These are phyloP conservation scores for Brachionus manjavacas DNA, from an alignment of 1,140 invertebrate species.

Conservation along the genomic window DNA sequence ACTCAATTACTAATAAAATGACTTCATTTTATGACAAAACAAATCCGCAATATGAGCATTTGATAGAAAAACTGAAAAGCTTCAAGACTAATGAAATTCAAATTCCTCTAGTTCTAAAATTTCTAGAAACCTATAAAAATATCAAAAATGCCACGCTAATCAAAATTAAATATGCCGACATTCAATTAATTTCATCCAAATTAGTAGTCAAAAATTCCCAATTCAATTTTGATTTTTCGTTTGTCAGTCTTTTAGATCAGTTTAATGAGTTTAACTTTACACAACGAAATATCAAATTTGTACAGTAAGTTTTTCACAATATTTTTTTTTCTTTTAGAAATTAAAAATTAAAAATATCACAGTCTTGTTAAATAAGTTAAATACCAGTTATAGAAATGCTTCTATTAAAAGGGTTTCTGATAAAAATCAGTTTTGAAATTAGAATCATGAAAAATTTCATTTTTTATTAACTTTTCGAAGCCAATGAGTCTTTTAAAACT, in stretches of 20 bases:
- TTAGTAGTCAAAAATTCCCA: constrained; percentile 16
- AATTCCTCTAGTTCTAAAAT: constrained; percentile 20
- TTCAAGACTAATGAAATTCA: constrained; percentile 34
- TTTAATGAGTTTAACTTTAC: background rate
- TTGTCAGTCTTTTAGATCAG: background rate
- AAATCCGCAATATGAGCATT: constrained; percentile 10
- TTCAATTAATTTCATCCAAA: constrained; percentile 10
- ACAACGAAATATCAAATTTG: constrained; percentile 59
- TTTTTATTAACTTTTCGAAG: too few species aligned
- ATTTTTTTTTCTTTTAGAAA: background rate
- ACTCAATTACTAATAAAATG: constrained; percentile 29
- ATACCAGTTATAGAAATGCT: background rate
- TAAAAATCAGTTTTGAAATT: too few species aligned
- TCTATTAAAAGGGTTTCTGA: too few species aligned
- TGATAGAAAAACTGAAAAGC: constrained; percentile 35
- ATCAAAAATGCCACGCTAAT: constrained; percentile 39
- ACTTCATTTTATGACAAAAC: constrained; percentile 27
- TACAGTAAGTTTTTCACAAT: background rate
- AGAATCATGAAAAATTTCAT: too few species aligned
- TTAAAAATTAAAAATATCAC: background rate
- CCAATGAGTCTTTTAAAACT: too few species aligned
- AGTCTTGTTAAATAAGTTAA: background rate
- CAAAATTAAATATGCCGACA: constrained; percentile 17
- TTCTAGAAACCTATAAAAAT: constrained; percentile 19
- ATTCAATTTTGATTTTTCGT: constrained; percentile 30